These are phyloP conservation scores for Toxotes jaculatrix DNA, from an alignment of 2,113 vertebrate genomes.

Conservation along the genomic window DNA sequence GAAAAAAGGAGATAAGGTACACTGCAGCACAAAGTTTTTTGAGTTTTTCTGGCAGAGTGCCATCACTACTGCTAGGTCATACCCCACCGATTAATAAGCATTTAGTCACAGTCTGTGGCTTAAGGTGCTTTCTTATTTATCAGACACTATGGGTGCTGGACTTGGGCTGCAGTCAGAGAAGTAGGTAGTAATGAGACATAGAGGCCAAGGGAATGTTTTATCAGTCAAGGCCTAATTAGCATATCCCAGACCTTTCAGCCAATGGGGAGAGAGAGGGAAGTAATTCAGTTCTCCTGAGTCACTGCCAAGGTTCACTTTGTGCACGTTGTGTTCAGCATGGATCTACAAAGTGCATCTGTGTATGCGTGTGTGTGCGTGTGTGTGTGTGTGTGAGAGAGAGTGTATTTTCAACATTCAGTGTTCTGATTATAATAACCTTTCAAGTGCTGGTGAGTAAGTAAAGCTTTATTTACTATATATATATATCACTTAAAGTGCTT, in stretches of 20 bases:
- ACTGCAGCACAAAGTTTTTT: conserved; percentile 56
- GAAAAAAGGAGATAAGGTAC: conserved; percentile 71
- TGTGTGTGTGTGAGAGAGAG: neutral
- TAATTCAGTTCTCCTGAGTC: conserved; percentile 70
- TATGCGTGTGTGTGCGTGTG: neutral
- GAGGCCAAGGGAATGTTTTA: conserved; percentile 72
- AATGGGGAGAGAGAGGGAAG: conserved; percentile 68
- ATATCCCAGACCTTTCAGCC: conserved; percentile 72
- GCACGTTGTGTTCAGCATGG: conserved; percentile 26
- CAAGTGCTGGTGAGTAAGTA: neutral
- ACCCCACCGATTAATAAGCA: conserved; percentile 51
- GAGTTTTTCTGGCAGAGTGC: conserved; percentile 21
- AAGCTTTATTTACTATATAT: too few species aligned
- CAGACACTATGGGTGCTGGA: conserved; percentile 49
- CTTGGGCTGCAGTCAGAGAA: conserved; percentile 58
- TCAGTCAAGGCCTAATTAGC: conserved; percentile 76
- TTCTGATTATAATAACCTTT: conserved; percentile 28
- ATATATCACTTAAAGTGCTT: too few species aligned
- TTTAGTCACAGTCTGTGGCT: conserved; percentile 55
- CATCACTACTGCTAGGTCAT: conserved; percentile 35
- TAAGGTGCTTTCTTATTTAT: conserved; percentile 59
- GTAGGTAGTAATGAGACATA: conserved; percentile 72
- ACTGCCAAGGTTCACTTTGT: conserved; percentile 51
- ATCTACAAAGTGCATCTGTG: conserved; percentile 30
- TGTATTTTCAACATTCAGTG: conserved; percentile 12